phyloP scores from a whole-genome alignment of 2,888 invertebrate species.

The Eilema sororculum region DNA sequence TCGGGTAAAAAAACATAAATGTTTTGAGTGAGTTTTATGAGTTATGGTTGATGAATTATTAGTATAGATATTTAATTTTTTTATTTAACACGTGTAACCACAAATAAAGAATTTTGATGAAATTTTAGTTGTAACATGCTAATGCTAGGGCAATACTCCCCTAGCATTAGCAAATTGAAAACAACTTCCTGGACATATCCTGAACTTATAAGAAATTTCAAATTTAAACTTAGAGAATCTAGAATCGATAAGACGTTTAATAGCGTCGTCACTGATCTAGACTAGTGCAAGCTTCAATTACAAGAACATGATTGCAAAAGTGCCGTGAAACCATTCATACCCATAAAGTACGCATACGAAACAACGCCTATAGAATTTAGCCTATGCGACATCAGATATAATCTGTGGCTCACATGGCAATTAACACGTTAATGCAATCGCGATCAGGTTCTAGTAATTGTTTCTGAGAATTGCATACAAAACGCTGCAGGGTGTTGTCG shows the following conservation, averaged over 20 bases:
- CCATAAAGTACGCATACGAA: slow-evolving; percentile 21
- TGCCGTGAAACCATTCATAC: slow-evolving; percentile 9
- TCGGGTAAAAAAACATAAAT: too few species aligned
- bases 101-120: too few species aligned
- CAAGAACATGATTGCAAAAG: slow-evolving; percentile 21
- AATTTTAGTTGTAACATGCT: too few species aligned
- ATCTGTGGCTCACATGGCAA: slow-evolving; percentile 35
- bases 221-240: too few species aligned
- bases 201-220: too few species aligned
- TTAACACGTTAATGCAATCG: slow-evolving; percentile 27
- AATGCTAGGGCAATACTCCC: too few species aligned
- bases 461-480: slow-evolving; percentile 20
- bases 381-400: slow-evolving; percentile 19
- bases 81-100: too few species aligned
- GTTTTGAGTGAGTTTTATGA: too few species aligned
- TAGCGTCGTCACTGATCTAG: not conserved
- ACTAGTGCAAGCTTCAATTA: not conserved
- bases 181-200: too few species aligned
- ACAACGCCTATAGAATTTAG: slow-evolving; percentile 22
- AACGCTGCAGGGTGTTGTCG: not conserved
- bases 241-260: not conserved
- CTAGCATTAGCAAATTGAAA: too few species aligned
- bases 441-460: slow-evolving; percentile 26
- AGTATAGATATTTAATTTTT: too few species aligned
- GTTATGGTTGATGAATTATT: too few species aligned